Percentiles rank a stretch among this genome's conserved stretches.
These are phyloP conservation scores for Pocillopora meandrina DNA, from an alignment of 92 coral and sea anemone genomes.

Conservation along the genomic window DNA sequence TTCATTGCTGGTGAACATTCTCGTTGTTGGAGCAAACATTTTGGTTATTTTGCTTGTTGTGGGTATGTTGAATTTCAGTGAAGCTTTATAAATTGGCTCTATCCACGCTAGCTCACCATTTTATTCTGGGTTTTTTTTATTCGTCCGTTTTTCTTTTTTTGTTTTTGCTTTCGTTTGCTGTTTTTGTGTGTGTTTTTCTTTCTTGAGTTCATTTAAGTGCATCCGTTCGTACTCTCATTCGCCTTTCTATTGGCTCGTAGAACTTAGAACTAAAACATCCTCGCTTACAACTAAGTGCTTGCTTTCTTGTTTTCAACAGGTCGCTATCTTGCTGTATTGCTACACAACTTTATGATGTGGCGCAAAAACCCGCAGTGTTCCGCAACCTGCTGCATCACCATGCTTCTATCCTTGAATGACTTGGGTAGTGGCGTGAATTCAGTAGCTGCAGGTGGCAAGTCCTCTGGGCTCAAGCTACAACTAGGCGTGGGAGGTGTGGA, in stretches of 20 bases:
- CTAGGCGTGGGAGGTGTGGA: slow-evolving; percentile 31
- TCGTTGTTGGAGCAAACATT: slow-evolving; percentile 54
- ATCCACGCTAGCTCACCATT: no score
- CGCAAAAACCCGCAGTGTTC: slow-evolving; percentile 37
- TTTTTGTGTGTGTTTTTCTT: no score
- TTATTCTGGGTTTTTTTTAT: no score
- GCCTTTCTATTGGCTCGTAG: not conserved
- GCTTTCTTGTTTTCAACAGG: not conserved
- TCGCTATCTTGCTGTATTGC: slow-evolving; percentile 34
- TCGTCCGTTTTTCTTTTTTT: no score
- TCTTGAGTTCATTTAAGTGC: no score
- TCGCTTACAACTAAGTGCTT: not conserved
- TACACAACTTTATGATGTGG: slow-evolving; percentile 34
- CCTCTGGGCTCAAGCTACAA: not conserved
- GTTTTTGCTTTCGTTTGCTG: no score
- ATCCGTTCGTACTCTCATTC: not conserved
- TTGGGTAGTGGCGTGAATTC: slow-evolving; percentile 31
- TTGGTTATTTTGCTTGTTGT: slow-evolving; percentile 50
- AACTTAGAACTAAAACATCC: no score
- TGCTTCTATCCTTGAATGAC: slow-evolving; percentile 38
- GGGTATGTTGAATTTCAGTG: slow-evolving; percentile 26
- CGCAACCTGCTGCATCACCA: slow-evolving; percentile 35
- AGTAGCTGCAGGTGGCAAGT: slow-evolving; percentile 24
- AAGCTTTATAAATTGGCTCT: not conserved
- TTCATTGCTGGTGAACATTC: slow-evolving; percentile 46